Conservation (phyloP, 2,113 vertebrate species). For the Hypomesus transpacificus region DNA sequence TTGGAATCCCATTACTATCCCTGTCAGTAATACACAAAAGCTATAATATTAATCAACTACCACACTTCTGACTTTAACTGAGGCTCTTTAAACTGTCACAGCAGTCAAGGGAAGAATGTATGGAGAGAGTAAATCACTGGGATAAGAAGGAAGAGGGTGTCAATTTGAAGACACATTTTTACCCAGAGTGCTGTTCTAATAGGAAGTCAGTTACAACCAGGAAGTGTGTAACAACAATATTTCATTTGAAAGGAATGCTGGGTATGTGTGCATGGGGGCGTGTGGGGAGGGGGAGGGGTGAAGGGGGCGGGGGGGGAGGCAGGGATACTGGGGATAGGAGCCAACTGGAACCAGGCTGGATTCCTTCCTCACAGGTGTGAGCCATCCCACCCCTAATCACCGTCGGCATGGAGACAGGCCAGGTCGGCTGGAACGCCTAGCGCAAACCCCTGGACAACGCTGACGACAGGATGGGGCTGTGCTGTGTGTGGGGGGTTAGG, state of each 20-base stretch:
- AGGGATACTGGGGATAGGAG: conserved; percentile 32
- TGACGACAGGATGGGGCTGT: too few relatives aligned
- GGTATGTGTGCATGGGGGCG: conserved; percentile 21
- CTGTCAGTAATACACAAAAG: background rate
- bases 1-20: background rate
- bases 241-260: conserved; percentile 39
- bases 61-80: conserved; percentile 6
- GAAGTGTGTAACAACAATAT: conserved; percentile 43
- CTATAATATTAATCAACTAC: conserved; percentile 12
- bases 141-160: conserved; percentile 16
- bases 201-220: conserved; percentile 33
- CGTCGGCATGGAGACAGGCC: background rate
- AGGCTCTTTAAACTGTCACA: conserved; percentile 8
- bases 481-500: too few relatives aligned
- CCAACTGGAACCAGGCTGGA: conserved; percentile 31
- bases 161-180: background rate
- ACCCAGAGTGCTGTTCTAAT: conserved; percentile 5
- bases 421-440: background rate
- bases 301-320: background rate
- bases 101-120: conserved; percentile 4
- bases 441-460: background rate
- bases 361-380: conserved; percentile 21
- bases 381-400: conserved; percentile 16
- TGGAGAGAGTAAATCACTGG: conserved; percentile 12
- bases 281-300: background rate